Conservation (phyloP, 2,113 vertebrate genomes). For the Paradoxurus hermaphroditus region DNA sequence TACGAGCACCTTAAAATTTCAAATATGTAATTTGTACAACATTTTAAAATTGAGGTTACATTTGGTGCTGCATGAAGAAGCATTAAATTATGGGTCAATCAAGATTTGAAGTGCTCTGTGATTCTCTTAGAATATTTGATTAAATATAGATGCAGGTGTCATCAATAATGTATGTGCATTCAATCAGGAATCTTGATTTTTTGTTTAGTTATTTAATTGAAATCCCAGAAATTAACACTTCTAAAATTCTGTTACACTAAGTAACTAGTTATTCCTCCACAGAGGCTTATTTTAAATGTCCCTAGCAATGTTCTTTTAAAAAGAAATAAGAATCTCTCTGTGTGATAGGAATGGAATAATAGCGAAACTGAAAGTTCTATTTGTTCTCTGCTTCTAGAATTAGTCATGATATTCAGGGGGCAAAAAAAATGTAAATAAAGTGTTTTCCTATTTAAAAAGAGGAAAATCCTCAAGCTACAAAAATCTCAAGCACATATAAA, state of each 20-base stretch:
- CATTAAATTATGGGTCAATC: constrained; percentile 66
- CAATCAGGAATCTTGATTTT: constrained; percentile 57
- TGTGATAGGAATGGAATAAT: not conserved
- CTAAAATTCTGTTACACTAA: not conserved
- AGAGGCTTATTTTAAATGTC: not conserved
- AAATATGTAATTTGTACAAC: constrained; percentile 48
- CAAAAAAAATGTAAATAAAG: not conserved
- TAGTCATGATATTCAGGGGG: not conserved
- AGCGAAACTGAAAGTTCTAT: not conserved
- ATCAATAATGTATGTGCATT: constrained; percentile 68
- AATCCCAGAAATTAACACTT: constrained; percentile 17
- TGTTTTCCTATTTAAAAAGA: not conserved
- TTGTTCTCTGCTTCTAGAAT: not conserved
- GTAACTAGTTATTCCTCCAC: not conserved
- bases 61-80: constrained; percentile 29
- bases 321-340: not conserved
- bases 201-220: constrained; percentile 55
- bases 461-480: not conserved
- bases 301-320: not conserved
- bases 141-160: constrained; percentile 59
- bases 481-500: not conserved
- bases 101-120: constrained; percentile 42
- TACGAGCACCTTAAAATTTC: constrained; percentile 16
- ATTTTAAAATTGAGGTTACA: constrained; percentile 50
- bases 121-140: constrained; percentile 65